Conservation (phyloP, 2,797 vertebrate genomes). For the Somateria mollissima region DNA sequence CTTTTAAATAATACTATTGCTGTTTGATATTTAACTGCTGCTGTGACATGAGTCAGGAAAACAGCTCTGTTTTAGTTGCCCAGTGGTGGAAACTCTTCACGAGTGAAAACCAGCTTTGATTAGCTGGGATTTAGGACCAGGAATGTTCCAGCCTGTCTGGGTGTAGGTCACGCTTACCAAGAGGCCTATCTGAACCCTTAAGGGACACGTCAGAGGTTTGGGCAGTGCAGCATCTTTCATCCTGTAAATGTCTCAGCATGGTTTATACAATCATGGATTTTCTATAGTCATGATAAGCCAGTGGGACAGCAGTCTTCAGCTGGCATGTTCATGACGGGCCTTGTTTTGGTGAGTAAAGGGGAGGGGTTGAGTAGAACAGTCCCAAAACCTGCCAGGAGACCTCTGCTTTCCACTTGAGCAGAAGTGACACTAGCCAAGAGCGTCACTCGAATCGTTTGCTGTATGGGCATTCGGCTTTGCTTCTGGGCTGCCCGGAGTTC, state of each 20-base stretch:
- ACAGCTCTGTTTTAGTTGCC: background rate
- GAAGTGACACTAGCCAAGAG: background rate
- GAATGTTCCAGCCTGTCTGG: background rate
- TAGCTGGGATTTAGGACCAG: background rate
- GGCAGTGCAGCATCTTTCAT: background rate
- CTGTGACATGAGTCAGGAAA: background rate
- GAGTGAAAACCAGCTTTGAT: background rate
- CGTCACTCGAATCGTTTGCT: background rate
- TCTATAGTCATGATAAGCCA: background rate
- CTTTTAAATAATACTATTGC: background rate
- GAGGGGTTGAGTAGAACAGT: background rate
- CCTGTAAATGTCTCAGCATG: background rate
- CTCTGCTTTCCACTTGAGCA: slow-evolving; percentile 5
- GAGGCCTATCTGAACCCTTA: background rate
- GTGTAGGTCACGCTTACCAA: background rate
- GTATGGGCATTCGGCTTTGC: background rate
- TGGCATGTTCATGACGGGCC: background rate
- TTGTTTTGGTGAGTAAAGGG: background rate
- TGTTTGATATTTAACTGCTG: background rate
- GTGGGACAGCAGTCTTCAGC: background rate
- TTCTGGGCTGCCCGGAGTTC: background rate
- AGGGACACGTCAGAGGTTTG: background rate
- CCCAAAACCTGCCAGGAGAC: background rate
- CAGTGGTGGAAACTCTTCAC: background rate
- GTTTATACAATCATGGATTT: background rate